Conservation (phyloP, 2,888 invertebrate genomes). For the Hesperia comma region DNA sequence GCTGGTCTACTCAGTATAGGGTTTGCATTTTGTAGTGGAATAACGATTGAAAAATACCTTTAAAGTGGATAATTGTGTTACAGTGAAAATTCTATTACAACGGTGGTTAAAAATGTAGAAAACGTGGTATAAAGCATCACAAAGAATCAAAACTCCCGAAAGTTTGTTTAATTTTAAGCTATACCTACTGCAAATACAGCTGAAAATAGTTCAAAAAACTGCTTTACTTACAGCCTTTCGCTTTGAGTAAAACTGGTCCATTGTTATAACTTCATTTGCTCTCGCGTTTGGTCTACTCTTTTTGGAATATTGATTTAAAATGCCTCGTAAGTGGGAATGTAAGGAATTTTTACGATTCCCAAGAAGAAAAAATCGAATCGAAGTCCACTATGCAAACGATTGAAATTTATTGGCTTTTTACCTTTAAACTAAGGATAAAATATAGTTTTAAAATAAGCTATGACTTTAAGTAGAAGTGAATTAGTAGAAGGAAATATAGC, state of each 20-base stretch:
- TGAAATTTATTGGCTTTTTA: constrained; percentile 45
- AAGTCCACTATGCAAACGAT: constrained; percentile 41
- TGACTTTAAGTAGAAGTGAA: too few species aligned
- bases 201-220: not conserved
- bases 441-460: too few species aligned
- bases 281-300: constrained; percentile 58
- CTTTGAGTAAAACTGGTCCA: constrained; percentile 47
- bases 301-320: constrained; percentile 78
- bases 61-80: constrained; percentile 25
- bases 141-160: not conserved
- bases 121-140: constrained; percentile 4
- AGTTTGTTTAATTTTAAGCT: not conserved
- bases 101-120: constrained; percentile 29
- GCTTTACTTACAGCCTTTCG: not conserved
- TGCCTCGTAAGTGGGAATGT: constrained; percentile 75
- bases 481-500: too few species aligned
- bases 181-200: not conserved
- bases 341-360: constrained; percentile 77
- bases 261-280: constrained; percentile 83
- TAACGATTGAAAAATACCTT: constrained; percentile 21
- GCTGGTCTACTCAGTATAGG: too few species aligned
- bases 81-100: constrained; percentile 18
- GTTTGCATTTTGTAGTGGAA: not conserved
- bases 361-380: constrained; percentile 54
- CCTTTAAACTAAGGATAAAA: constrained; percentile 20